Percentiles rank a stretch among this genome's conserved stretches.
Conservation (phyloP, 1,140 invertebrate species). For the Leucophenga varia region DNA sequence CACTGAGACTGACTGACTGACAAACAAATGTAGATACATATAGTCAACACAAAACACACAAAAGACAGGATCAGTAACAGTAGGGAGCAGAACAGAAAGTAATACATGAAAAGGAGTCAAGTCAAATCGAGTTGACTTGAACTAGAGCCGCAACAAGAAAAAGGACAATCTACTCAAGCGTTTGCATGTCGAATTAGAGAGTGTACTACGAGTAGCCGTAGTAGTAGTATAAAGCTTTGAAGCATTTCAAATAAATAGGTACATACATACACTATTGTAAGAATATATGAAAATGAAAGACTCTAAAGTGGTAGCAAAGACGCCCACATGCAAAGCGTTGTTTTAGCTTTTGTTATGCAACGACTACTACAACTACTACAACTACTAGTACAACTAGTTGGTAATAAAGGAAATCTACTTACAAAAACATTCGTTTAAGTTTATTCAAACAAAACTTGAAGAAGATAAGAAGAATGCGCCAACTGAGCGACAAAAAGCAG, state of each 20-base stretch:
- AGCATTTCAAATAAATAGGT: not conserved
- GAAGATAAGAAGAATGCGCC: conserved; percentile 13
- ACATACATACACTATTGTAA: not conserved
- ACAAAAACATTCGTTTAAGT: conserved; percentile 54
- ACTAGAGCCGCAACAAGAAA: not conserved
- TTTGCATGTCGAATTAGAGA: not conserved
- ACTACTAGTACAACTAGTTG: conserved; percentile 34
- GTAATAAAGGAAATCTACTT: conserved; percentile 52
- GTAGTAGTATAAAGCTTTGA: not conserved
- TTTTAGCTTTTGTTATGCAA: too few relatives aligned
- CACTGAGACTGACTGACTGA: too few relatives aligned
- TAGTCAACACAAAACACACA: too few relatives aligned
- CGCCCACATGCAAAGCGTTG: conserved; percentile 16
- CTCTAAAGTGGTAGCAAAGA: too few relatives aligned
- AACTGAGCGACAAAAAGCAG: conserved; percentile 40
- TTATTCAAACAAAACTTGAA: conserved; percentile 47
- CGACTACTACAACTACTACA: too few relatives aligned
- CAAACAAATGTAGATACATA: too few relatives aligned
- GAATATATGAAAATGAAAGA: too few relatives aligned
- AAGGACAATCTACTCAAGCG: conserved; percentile 17
- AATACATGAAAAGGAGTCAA: too few relatives aligned
- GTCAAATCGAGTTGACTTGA: too few relatives aligned
- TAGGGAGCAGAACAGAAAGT: not conserved
- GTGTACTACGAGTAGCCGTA: too few relatives aligned
- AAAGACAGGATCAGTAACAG: too few relatives aligned